Evolutionary conservation across 2,888 invertebrate species (phyloP).

Genomic region (Sarcophaga subvicina): DNA sequence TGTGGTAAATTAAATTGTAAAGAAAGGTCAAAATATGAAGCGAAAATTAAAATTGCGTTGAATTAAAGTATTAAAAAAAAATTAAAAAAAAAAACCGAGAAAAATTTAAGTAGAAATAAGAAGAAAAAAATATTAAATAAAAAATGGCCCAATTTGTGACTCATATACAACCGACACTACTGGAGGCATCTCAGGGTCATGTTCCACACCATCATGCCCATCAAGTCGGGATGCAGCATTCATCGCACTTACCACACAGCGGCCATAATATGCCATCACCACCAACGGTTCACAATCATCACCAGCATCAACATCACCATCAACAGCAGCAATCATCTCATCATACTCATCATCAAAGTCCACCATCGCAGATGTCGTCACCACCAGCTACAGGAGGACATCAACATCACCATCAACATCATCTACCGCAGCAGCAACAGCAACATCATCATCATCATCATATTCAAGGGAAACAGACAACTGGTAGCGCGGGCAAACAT

Average conservation of each 20-base stretch:
- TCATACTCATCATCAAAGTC: constrained; percentile 70
- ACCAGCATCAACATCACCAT: constrained; percentile 73
- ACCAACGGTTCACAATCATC: constrained; percentile 78
- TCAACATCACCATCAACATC: constrained; percentile 65
- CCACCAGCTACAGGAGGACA: constrained; percentile 67
- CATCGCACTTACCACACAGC: constrained; percentile 81
- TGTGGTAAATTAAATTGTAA: neutral
- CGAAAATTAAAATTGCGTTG: constrained; percentile 15
- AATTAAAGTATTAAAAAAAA: constrained; percentile 2
- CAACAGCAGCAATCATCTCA: constrained; percentile 66
- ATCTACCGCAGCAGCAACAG: constrained; percentile 51
- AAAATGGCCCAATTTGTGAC: constrained; percentile 85
- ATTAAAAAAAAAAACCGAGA: neutral
- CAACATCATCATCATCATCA: constrained; percentile 56
- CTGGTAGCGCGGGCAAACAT: constrained; percentile 73
- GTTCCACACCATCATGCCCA: constrained; percentile 83
- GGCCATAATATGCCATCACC: constrained; percentile 82
- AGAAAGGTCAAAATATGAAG: neutral
- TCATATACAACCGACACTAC: constrained; percentile 84
- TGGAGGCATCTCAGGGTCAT: constrained; percentile 84
- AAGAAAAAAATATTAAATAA: constrained; percentile 64
- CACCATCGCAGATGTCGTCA: constrained; percentile 70
- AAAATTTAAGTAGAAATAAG: constrained; percentile 40
- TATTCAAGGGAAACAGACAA: constrained; percentile 73
- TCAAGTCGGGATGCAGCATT: constrained; percentile 81